These are phyloP conservation scores for Periphyllus acericola DNA, from an alignment of 2,888 invertebrate species.

Conservation along the genomic window DNA sequence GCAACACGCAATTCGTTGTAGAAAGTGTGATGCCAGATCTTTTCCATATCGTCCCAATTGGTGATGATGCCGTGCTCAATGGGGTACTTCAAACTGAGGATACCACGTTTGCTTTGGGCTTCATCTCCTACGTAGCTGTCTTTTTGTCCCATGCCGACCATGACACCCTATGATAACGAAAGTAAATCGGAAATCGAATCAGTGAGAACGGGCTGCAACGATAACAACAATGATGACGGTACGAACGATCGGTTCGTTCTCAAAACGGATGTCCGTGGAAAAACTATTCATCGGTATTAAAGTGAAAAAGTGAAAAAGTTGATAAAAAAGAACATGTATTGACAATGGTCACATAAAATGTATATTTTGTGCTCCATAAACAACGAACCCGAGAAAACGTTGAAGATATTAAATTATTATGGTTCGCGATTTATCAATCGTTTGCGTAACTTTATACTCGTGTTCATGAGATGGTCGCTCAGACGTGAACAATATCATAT, in stretches of 20 bases:
- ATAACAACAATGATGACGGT: background rate
- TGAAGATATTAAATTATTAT: too few species aligned
- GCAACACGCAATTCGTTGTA: slow-evolving; percentile 92
- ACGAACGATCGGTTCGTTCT: too few species aligned
- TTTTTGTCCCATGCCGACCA: slow-evolving; percentile 91
- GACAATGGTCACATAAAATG: too few species aligned
- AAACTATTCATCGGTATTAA: background rate
- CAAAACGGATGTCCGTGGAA: background rate
- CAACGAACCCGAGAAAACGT: too few species aligned
- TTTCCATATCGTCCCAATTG: slow-evolving; percentile 94
- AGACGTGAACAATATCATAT: too few species aligned
- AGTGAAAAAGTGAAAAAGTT: too few species aligned
- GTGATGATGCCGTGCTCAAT: slow-evolving; percentile 91
- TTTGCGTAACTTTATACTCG: too few species aligned
- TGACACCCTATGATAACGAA: background rate
- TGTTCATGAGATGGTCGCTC: too few species aligned
- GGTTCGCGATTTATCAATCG: too few species aligned
- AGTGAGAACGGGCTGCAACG: too few species aligned
- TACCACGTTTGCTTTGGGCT: slow-evolving; percentile 88
- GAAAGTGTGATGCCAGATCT: slow-evolving; percentile 94
- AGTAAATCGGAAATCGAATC: background rate
- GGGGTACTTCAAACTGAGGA: slow-evolving; percentile 88
- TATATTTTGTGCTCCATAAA: too few species aligned
- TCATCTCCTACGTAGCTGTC: slow-evolving; percentile 89
- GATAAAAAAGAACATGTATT: too few species aligned